Base-by-base conservation (phyloP, 2,113 vertebrate genomes). In the Lasiurus cinereus region DNA sequence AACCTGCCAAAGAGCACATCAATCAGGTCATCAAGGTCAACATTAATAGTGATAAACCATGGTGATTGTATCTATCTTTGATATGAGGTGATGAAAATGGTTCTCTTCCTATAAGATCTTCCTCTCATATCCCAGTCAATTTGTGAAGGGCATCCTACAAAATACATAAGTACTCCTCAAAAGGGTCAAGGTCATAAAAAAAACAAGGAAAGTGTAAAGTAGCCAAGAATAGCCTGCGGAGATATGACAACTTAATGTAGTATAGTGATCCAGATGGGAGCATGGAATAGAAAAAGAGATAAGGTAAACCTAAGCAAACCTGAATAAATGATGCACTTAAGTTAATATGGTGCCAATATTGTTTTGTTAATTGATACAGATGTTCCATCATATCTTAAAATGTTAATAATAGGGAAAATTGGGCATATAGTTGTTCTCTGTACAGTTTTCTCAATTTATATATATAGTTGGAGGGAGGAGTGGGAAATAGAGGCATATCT, bases 351-450 rank as follows among this genome's bases (percentile, higher is more conserved):
- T 66, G 4, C 50, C 6, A 64, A 6, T 70, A 69, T 72, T 84
- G 10, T 94, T 90, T 87, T 33, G 66, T 33, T 79, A 50, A 6
- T 90, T 59, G 33, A 74, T 93, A 94, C 6, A 69, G 76, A 76
- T 66, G 5, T 48, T 14, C 19, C 54, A 15, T 66, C 80, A 27
- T 64, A 31, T 56, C 56, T 12, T 87, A 78, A 78, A 64, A 77
- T 72, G 62, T 76, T 91, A 87, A n/a, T 50, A 70, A 74, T 54
- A 69, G 0, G 2, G 10, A 15, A 82, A 90, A 78, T 5, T 43
- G 39, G 21, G 4, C 43, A n/a, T 5, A 46, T 33, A 16, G 14
- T 82, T 82, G 29, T 85, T 93, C 66, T 72, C 10, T 39, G 12
- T 86, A 59, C 54, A 36, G 50, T 76, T 18, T 54, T 87, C 21